Evolutionary conservation across 2,113 vertebrate genomes (phyloP).

Genomic region (Morphnarchus princeps): DNA sequence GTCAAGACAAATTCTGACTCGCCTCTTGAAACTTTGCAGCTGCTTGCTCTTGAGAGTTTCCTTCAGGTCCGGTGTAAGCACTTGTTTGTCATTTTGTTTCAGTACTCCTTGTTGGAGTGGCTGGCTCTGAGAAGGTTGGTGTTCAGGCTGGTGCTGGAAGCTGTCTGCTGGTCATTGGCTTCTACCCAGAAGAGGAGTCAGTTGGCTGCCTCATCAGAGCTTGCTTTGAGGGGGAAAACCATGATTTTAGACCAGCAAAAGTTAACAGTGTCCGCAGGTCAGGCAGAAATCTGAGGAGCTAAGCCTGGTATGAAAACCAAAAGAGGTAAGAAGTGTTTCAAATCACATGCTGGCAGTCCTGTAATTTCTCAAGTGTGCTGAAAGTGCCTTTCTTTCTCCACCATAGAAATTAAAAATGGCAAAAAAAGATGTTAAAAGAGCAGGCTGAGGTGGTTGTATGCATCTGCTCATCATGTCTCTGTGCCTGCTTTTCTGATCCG

Average conservation of each 20-base stretch:
- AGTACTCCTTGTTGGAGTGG: background rate
- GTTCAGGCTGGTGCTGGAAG: background rate
- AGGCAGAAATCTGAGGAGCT: background rate
- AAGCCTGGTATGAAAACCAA: background rate
- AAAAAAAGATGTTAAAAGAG: background rate
- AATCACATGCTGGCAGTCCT: fast-evolving
- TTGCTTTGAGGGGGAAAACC: background rate
- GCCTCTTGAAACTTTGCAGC: background rate
- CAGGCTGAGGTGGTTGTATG: background rate
- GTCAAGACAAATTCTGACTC: background rate
- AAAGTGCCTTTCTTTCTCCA: background rate
- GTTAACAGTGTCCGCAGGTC: background rate
- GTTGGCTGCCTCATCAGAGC: background rate
- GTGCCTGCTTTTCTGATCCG: background rate
- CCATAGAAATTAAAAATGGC: background rate
- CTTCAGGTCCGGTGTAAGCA: fast-evolving
- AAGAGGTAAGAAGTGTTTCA: background rate
- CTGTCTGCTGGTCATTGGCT: background rate
- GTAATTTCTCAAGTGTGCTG: background rate
- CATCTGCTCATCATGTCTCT: background rate
- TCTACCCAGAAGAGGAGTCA: background rate
- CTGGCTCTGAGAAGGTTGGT: fast-evolving
- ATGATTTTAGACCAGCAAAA: background rate
- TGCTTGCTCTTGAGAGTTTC: background rate
- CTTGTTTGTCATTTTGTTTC: background rate